phyloP scores from a whole-genome alignment of 2,113 vertebrate genomes.

The Arenaria interpres region DNA sequence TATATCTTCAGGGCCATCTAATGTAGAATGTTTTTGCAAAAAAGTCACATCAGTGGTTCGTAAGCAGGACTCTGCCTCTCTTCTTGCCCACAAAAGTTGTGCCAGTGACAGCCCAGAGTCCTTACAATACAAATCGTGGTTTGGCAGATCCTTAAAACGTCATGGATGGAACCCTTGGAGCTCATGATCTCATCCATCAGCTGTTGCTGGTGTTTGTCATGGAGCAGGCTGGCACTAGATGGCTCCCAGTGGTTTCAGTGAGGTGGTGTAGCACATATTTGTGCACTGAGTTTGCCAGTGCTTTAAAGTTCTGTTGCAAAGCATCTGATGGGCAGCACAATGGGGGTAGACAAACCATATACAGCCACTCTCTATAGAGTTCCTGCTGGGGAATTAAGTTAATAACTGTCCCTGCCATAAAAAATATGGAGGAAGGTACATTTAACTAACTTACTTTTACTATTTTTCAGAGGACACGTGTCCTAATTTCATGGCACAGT shows the following conservation, averaged over 20 bases:
- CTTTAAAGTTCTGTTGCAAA: background rate
- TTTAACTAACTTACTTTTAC: background rate
- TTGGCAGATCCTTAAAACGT: background rate
- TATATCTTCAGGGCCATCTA: background rate
- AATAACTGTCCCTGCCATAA: background rate
- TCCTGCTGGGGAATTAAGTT: background rate
- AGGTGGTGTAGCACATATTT: background rate
- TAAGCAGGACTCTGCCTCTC: background rate
- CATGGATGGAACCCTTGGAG: background rate
- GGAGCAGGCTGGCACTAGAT: background rate
- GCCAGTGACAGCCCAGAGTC: background rate
- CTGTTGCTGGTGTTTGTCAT: background rate
- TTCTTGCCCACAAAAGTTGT: background rate
- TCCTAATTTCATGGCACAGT: background rate
- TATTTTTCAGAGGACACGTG: background rate
- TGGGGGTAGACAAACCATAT: accelerated
- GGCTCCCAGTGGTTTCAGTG: background rate
- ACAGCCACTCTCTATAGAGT: background rate
- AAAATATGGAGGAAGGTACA: background rate
- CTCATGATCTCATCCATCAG: background rate
- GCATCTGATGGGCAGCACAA: background rate
- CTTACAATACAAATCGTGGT: too few relatives aligned
- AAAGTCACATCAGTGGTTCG: background rate
- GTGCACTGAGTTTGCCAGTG: background rate
- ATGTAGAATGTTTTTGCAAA: background rate